Evolutionary conservation across 2,113 vertebrate genomes (phyloP).

Genomic region (Nansenia antarctica): DNA sequence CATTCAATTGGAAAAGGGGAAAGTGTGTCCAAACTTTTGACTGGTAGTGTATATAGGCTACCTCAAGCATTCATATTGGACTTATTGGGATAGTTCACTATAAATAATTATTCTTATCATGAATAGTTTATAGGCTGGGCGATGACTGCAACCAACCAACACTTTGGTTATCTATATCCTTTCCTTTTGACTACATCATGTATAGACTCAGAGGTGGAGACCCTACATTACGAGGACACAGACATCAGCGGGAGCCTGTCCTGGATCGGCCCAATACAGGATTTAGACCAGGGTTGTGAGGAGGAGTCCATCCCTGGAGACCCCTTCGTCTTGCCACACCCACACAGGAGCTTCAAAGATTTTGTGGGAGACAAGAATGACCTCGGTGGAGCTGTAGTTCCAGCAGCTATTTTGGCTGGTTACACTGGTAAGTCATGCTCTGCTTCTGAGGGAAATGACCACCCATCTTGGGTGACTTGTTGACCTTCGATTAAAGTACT

Average conservation of each 20-base stretch:
- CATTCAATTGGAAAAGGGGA: no score
- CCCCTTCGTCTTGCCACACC: conserved; percentile 33
- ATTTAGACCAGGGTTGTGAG: conserved; percentile 2
- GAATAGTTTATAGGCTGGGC: no score
- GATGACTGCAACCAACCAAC: no score
- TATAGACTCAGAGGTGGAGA: conserved; percentile 37
- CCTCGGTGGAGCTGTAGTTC: conserved; percentile 52
- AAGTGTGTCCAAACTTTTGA: no score
- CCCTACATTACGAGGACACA: conserved; percentile 5
- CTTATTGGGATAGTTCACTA: no score
- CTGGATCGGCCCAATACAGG: conserved; percentile 29
- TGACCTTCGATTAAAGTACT: neutral
- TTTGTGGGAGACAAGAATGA: conserved; percentile 39
- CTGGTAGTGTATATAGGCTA: neutral
- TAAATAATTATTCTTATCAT: no score
- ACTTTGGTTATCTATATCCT: no score
- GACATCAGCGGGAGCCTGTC: conserved; percentile 26
- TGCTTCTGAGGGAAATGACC: neutral
- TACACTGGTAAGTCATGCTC: conserved; percentile 60
- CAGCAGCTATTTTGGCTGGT: conserved; percentile 64
- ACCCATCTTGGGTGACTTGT: neutral
- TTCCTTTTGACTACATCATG: no score
- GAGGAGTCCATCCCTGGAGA: conserved; percentile 26
- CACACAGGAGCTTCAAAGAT: conserved; percentile 65
- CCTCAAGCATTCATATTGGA: no score